These are phyloP conservation scores for Paraescarpia echinospica DNA, from an alignment of 1,140 invertebrate species.

Conservation along the genomic window DNA sequence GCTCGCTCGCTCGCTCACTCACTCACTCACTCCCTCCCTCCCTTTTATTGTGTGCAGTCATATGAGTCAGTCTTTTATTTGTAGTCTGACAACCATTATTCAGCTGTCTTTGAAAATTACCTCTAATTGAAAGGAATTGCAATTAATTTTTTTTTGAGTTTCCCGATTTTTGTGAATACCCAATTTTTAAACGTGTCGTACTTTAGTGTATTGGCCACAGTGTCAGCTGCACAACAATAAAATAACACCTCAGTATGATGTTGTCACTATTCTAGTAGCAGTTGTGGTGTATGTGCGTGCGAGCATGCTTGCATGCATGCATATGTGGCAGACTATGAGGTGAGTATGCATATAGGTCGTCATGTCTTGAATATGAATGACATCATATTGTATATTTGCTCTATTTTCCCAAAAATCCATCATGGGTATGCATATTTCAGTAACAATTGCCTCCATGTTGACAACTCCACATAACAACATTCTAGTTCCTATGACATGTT, in stretches of 20 bases:
- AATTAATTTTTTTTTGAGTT: neutral
- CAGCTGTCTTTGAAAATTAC: neutral
- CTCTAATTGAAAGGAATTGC: neutral
- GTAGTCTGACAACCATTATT: neutral
- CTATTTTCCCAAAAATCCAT: neutral
- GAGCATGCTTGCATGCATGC: neutral
- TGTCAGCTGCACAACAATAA: neutral
- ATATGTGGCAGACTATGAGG: neutral
- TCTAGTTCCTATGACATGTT: neutral
- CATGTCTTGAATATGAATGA: neutral
- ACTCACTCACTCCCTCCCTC: too few relatives aligned
- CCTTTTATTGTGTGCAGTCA: too few relatives aligned
- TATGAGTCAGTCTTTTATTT: too few relatives aligned
- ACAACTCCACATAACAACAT: neutral
- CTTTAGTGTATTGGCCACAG: neutral
- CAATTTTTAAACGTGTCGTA: neutral
- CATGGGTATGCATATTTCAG: neutral
- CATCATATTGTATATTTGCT: neutral
- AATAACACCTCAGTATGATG: neutral
- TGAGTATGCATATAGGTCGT: neutral
- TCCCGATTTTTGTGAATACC: too few relatives aligned
- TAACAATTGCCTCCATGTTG: neutral
- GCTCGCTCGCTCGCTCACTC: too few relatives aligned
- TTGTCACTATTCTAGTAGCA: neutral
- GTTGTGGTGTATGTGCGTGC: neutral